phyloP scores from a whole-genome alignment of 2,113 vertebrate species.

The Vireo altiloquus region DNA sequence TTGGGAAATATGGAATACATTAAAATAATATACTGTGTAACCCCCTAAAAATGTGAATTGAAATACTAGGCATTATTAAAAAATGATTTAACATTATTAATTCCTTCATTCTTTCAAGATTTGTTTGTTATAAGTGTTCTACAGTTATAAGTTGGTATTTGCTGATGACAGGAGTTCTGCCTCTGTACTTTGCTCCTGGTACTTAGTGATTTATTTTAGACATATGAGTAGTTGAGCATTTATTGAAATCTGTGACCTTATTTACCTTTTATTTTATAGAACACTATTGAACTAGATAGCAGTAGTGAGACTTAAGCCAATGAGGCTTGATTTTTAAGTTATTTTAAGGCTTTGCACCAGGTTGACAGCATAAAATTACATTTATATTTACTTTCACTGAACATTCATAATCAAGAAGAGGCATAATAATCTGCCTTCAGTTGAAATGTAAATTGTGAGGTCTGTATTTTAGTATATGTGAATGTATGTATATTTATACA shows the following conservation, averaged over 20 bases:
- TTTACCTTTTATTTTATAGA: not conserved
- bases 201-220: not conserved
- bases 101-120: not conserved
- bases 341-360: not conserved
- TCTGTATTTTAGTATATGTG: not conserved
- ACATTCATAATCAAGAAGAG: not conserved
- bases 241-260: not conserved
- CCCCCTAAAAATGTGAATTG: not conserved
- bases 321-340: not conserved
- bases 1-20: not conserved
- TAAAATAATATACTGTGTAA: not conserved
- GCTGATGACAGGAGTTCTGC: not conserved
- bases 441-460: not conserved
- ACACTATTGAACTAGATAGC: not conserved
- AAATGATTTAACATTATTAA: not conserved
- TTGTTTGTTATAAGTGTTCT: accelerated
- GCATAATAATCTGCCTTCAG: not conserved
- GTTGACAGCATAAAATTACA: not conserved
- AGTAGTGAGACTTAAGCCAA: not conserved
- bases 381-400: not conserved
- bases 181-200: not conserved
- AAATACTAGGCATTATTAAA: not conserved
- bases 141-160: not conserved
- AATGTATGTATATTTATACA: not conserved
- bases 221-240: not conserved